Evolutionary conservation across 2,888 invertebrate species (phyloP), one percentile per base, ranked within the genome.

Genomic region (Amiota minor): DNA sequence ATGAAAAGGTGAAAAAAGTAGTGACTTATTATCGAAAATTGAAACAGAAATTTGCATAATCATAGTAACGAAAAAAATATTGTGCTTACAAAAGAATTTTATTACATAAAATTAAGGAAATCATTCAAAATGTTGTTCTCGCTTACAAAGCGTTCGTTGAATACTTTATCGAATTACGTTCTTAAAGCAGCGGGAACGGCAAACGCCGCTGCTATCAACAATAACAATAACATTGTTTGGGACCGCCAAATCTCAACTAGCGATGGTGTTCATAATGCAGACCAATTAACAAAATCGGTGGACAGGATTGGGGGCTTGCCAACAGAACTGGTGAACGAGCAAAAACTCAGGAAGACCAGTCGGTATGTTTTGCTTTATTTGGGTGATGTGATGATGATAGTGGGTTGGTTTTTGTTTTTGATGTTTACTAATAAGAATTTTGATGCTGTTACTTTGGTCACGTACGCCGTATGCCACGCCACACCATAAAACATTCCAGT

Each of bases 281-380:
- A 86, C 70, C 80, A 82, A 59, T 79, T 86, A 71, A 79, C 82
- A 14, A 88, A 88, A 76, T 78, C 53, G 12, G 80, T 76, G 35
- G 86, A 87, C 49, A 88, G 84, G 72, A 82, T 87, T 59, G 87
- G 87, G 50, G 87, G 87, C 49, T 47, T 87, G 61, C 81, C 88
- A 49, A 79, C 81, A 9, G 86, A 88, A 35, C 77, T 88, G 71
- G 86, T 87, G 16, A 83, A 81, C 70, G 81, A 86, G 49, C 87
- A 88, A 73, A 87, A 88, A 72, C 75, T 88, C 64, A 87, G 86
- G 72, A 88, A 85, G 61, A 85, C 87, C 3, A 76, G 83, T 70
- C 86, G 88, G 88, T 88, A 79, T 78, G 77, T 71, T 53, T 56
- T 64, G 35, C 75, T 72, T 62, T 70, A 23, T 6, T 35, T 6